A percentile compares a stretch with the other conserved stretches of the same genome.
These are phyloP conservation scores for Takifugu bimaculatus DNA, from an alignment of 2,113 vertebrate genomes.

Conservation along the genomic window DNA sequence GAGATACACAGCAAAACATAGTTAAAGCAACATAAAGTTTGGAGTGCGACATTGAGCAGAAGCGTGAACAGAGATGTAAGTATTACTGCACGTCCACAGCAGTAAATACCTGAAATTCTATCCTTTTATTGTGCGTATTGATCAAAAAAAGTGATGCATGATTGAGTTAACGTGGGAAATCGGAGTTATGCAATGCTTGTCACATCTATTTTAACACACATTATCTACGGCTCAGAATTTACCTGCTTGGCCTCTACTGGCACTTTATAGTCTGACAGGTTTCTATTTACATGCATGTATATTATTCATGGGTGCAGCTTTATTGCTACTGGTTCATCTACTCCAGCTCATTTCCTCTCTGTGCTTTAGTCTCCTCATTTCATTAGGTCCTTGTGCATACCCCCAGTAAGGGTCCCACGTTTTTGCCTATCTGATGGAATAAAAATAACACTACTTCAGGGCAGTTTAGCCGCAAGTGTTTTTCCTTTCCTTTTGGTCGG, in stretches of 20 bases:
- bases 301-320: background rate
- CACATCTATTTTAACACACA: background rate
- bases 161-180: constrained; percentile 13
- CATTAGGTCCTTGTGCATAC: constrained; percentile 39
- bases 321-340: constrained; percentile 9
- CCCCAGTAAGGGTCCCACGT: constrained; percentile 59
- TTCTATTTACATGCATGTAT: background rate
- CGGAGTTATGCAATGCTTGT: background rate
- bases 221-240: constrained; percentile 3
- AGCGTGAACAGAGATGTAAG: background rate
- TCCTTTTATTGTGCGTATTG: constrained; percentile 2
- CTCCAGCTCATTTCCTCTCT: constrained; percentile 36
- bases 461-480: constrained; percentile 73
- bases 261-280: too few species aligned
- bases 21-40: background rate
- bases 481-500: constrained; percentile 55
- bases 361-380: constrained; percentile 63
- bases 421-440: constrained; percentile 61
- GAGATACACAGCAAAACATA: constrained; percentile 1
- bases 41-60: background rate
- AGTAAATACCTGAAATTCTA: background rate
- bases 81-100: background rate
- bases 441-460: constrained; percentile 77
- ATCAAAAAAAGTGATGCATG: background rate
- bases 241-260: too few species aligned